Conservation (phyloP, 2,888 invertebrate genomes). For the Disparrhopalites patrizii region DNA sequence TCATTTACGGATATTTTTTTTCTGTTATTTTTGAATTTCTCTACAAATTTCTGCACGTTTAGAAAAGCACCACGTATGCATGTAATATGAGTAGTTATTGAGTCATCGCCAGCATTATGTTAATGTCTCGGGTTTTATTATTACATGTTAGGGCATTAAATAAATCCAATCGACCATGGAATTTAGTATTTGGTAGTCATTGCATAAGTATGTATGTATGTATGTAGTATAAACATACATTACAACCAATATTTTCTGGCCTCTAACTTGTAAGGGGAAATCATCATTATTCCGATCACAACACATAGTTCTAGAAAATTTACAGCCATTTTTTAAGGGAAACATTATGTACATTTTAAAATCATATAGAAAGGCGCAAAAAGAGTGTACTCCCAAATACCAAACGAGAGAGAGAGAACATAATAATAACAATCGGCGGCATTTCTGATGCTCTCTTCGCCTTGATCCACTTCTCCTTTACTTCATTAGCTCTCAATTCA, state of each 20-base stretch:
- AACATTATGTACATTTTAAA: too few relatives aligned
- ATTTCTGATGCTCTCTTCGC: not conserved
- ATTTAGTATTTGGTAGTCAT: not conserved
- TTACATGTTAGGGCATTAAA: not conserved
- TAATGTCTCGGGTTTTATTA: not conserved
- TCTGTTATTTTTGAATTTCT: too few relatives aligned
- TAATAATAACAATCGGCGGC: not conserved
- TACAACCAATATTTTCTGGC: too few relatives aligned
- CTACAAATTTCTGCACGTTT: too few relatives aligned
- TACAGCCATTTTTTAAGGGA: too few relatives aligned
- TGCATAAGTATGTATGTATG: too few relatives aligned
- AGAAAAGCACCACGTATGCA: not conserved
- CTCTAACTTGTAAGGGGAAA: too few relatives aligned
- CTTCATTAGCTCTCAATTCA: not conserved
- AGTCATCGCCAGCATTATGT: not conserved
- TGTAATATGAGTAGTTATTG: too few relatives aligned
- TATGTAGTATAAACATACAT: too few relatives aligned
- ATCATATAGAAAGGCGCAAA: too few relatives aligned
- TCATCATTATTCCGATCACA: not conserved
- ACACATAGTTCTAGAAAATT: too few relatives aligned
- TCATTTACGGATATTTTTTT: too few relatives aligned
- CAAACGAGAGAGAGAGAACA: not conserved
- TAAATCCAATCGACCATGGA: constrained; percentile 6
- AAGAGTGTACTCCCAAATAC: not conserved
- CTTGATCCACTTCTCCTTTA: constrained; percentile 19